Evolutionary conservation across 2,888 invertebrate genomes (phyloP).

Genomic region (Ichneumon xanthorius): DNA sequence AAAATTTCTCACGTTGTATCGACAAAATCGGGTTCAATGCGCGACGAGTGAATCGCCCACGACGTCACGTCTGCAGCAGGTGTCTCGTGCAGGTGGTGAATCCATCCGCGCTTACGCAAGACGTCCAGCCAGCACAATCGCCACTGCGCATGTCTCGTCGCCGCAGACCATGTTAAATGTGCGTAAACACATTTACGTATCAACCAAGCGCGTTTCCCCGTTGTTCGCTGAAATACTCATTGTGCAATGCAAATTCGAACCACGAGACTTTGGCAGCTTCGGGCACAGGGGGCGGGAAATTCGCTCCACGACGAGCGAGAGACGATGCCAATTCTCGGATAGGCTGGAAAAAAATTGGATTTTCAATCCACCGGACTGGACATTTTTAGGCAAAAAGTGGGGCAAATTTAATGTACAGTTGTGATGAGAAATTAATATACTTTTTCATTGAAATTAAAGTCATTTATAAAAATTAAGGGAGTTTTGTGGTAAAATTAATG

Average conservation of each 20-base stretch:
- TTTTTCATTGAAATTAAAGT: too few species aligned
- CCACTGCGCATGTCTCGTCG: slow-evolving; percentile 54
- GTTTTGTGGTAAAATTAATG: too few species aligned
- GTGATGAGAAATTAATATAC: too few species aligned
- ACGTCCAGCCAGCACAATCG: slow-evolving; percentile 26
- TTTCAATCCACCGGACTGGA: too few species aligned
- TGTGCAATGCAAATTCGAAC: not conserved
- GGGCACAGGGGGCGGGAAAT: not conserved
- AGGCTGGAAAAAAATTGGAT: too few species aligned
- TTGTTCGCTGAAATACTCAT: not conserved
- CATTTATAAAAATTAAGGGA: too few species aligned
- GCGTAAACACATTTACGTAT: slow-evolving; percentile 44
- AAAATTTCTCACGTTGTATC: slow-evolving; percentile 21
- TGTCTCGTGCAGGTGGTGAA: slow-evolving; percentile 50
- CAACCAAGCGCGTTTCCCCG: not conserved
- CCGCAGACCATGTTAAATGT: slow-evolving; percentile 59
- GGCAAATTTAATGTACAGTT: too few species aligned
- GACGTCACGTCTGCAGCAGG: slow-evolving; percentile 32
- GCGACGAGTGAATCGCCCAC: slow-evolving; percentile 27
- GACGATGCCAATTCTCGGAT: not conserved
- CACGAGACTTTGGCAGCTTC: not conserved
- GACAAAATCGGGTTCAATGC: slow-evolving; percentile 1
- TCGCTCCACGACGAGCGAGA: not conserved
- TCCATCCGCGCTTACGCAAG: slow-evolving; percentile 17
- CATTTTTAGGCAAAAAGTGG: too few species aligned